phyloP scores from a whole-genome alignment of 2,888 invertebrate genomes.

The Idaea straminata region DNA sequence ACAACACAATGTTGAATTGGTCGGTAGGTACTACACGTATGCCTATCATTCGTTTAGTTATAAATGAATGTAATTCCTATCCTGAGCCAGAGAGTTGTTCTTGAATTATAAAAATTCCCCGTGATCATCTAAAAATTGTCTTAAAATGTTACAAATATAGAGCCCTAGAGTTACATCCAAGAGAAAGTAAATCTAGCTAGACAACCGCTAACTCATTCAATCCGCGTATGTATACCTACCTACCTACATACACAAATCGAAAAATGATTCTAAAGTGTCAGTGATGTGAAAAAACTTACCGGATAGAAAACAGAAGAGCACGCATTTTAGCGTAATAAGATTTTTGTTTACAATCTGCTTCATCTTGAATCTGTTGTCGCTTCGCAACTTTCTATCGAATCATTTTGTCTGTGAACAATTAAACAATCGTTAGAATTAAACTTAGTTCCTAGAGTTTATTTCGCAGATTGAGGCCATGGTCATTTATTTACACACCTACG shows the following conservation, averaged over 20 bases:
- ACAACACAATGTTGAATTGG: neutral
- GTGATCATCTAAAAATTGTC: too few relatives aligned
- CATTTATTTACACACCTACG: slow-evolving; percentile 58
- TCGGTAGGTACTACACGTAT: neutral
- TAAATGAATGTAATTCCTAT: neutral
- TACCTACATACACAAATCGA: neutral
- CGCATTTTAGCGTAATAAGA: slow-evolving; percentile 88
- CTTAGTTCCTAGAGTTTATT: neutral
- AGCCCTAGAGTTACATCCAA: neutral
- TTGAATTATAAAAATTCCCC: too few relatives aligned
- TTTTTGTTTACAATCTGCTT: slow-evolving; percentile 82
- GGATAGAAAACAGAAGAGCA: slow-evolving; percentile 89
- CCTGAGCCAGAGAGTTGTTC: too few relatives aligned
- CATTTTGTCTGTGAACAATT: neutral
- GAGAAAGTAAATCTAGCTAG: slow-evolving; percentile 1
- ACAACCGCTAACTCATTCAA: neutral
- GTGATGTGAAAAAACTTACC: slow-evolving; percentile 74
- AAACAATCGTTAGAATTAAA: neutral
- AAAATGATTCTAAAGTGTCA: slow-evolving; percentile 3
- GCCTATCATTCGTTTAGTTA: neutral
- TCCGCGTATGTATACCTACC: neutral
- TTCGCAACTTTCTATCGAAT: neutral
- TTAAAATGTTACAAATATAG: too few relatives aligned
- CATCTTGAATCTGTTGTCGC: slow-evolving; percentile 44
- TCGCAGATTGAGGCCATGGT: slow-evolving; percentile 56